Conservation (phyloP, 1,140 invertebrate genomes). For the Camponotus pennsylvanicus region DNA sequence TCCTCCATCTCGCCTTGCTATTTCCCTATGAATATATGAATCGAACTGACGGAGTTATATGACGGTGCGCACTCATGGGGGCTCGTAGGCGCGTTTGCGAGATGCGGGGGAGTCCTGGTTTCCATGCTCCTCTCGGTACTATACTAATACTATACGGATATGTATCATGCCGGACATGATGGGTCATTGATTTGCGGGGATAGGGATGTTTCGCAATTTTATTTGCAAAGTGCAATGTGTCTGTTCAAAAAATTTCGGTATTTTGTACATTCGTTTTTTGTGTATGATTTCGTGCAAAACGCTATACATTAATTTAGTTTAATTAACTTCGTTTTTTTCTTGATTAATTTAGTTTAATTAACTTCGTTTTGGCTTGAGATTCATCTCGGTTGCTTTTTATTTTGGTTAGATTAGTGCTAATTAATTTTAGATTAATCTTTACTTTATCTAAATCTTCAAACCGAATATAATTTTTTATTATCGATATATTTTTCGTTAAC, state of each 20-base stretch:
- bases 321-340: neutral
- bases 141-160: slow-evolving; percentile 68
- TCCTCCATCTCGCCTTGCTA: slow-evolving; percentile 59
- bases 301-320: neutral
- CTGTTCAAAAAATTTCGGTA: neutral
- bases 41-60: slow-evolving; percentile 77
- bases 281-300: neutral
- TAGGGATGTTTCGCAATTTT: slow-evolving; percentile 28
- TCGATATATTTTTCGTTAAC: neutral
- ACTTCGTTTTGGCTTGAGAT: neutral
- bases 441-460: neutral
- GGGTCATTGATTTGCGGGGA: slow-evolving; percentile 15
- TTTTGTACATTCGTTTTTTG: neutral
- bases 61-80: slow-evolving; percentile 60
- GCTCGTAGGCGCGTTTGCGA: slow-evolving; percentile 75
- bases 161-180: slow-evolving; percentile 59
- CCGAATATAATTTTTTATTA: neutral
- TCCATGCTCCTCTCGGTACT: slow-evolving; percentile 66
- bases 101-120: slow-evolving; percentile 68
- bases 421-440: neutral
- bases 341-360: neutral
- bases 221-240: slow-evolving; percentile 31
- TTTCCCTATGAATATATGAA: slow-evolving; percentile 85
- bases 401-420: neutral
- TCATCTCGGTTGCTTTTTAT: neutral